Percentiles rank a stretch among this genome's conserved stretches.
These are phyloP conservation scores for Bradypodion pumilum DNA, from an alignment of 2,797 vertebrate species.

Conservation along the genomic window DNA sequence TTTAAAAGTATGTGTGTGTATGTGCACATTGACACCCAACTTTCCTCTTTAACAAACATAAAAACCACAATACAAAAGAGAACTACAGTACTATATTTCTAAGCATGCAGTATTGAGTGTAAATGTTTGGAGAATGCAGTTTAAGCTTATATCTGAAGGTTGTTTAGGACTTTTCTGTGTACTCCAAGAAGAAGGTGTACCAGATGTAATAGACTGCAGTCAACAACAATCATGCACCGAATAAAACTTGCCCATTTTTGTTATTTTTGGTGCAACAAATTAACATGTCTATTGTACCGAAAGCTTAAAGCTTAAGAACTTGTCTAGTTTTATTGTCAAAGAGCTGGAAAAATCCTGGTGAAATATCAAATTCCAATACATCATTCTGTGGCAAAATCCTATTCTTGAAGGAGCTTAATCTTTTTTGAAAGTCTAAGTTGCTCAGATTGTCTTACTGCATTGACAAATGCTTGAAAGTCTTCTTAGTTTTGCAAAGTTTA, in stretches of 20 bases:
- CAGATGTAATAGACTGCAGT: no score
- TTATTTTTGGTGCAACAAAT: neutral
- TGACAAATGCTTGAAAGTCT: neutral
- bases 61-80: constrained; percentile 17
- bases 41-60: constrained; percentile 46
- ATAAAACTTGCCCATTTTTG: neutral
- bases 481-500: neutral
- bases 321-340: neutral
- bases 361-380: neutral
- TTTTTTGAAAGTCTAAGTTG: neutral
- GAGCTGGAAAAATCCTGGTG: neutral
- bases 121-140: neutral
- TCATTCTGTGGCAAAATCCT: neutral
- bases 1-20: neutral
- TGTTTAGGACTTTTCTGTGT: neutral
- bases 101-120: neutral
- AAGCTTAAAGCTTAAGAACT: no score
- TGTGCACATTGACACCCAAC: neutral
- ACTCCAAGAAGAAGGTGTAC: no score
- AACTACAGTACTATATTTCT: constrained; percentile 36
- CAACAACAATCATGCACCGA: no score
- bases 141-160: neutral
- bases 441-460: neutral
- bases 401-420: neutral
- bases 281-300: no score